Evolutionary conservation across 2,797 vertebrate genomes (phyloP).

Genomic region (Periparus ater): DNA sequence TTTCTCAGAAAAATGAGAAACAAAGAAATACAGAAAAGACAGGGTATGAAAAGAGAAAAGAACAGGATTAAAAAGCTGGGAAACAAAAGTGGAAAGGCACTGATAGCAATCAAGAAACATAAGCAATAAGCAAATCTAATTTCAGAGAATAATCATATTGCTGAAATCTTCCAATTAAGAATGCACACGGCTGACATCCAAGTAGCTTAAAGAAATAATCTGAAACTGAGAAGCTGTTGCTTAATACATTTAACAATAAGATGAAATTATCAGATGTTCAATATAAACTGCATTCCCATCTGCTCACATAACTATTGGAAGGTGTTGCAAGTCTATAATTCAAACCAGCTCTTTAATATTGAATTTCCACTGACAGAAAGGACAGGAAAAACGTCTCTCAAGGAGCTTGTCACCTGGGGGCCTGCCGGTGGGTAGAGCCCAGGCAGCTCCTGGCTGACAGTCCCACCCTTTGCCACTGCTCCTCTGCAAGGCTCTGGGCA

Average conservation of each 20-base stretch:
- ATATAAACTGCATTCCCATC: neutral
- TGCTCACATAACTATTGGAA: neutral
- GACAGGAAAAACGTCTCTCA: neutral
- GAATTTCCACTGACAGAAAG: neutral
- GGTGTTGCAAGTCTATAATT: neutral
- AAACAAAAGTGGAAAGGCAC: neutral
- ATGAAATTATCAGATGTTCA: neutral
- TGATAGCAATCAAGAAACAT: neutral
- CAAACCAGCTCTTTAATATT: neutral
- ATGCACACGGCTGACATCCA: neutral
- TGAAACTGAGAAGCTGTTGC: neutral
- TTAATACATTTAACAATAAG: neutral
- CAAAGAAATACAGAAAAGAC: neutral
- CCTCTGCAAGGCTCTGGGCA: neutral
- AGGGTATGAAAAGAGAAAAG: neutral
- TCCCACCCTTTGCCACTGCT: neutral
- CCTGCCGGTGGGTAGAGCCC: neutral
- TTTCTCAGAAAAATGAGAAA: neutral
- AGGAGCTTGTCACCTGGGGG: neutral
- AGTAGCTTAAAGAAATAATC: neutral
- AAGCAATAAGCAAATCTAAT: neutral
- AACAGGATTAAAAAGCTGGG: neutral
- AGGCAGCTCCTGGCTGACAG: neutral
- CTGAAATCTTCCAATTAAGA: neutral
- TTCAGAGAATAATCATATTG: neutral